These are phyloP conservation scores for Acropora tenuis DNA, from an alignment of 64 coral and sea anemone genomes.

Conservation along the genomic window DNA sequence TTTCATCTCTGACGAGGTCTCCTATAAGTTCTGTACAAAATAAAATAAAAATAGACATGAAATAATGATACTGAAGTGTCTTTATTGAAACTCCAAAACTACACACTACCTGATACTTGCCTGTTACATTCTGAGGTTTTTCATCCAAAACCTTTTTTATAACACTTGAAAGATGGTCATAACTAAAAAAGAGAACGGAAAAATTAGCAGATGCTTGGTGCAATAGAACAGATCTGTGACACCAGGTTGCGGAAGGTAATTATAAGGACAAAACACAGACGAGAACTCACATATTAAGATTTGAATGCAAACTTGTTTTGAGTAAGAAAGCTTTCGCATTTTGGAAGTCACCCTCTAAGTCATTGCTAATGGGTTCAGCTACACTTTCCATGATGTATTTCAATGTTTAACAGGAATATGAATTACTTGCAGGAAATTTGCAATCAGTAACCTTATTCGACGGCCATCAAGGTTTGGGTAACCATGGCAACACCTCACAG, in stretches of 20 bases:
- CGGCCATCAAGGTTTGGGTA: conserved; percentile 27
- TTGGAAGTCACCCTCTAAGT: conserved; percentile 87
- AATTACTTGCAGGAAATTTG: not conserved
- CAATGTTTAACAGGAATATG: not conserved
- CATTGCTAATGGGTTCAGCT: conserved; percentile 51
- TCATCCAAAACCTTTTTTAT: conserved; percentile 74
- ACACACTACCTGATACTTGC: conserved; percentile 36
- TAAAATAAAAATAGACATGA: not conserved
- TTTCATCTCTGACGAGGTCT: conserved; percentile 88
- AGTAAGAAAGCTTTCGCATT: conserved; percentile 96
- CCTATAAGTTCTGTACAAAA: conserved; percentile 80
- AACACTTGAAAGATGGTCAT: conserved; percentile 91
- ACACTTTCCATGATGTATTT: conserved; percentile 64
- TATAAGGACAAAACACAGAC: no score
- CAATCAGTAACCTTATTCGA: not conserved
- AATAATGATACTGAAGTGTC: no score
- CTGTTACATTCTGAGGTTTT: conserved; percentile 74
- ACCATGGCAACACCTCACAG: conserved; percentile 4
- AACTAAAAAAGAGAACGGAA: conserved; percentile 60
- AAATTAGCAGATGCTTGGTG: not conserved
- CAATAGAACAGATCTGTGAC: no score
- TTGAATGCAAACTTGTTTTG: conserved; percentile 87
- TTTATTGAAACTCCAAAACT: no score
- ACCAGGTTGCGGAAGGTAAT: not conserved
- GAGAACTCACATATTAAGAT: conserved; percentile 92